Conservation (phyloP, 2,888 invertebrate genomes). For the Frankliniella intonsa region DNA sequence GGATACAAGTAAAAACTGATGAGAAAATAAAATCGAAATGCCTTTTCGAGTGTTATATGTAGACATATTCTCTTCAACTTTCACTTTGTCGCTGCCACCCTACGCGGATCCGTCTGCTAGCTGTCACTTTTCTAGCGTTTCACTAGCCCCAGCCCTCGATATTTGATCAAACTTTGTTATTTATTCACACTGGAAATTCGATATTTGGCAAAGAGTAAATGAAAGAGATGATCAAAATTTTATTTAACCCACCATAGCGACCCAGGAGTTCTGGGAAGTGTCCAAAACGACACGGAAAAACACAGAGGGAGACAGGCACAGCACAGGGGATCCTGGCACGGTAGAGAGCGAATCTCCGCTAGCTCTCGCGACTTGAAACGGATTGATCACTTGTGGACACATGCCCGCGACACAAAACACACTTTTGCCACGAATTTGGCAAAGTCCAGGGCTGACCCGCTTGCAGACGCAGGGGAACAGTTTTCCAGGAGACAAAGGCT, state of each 20-base stretch:
- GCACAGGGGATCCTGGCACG: neutral
- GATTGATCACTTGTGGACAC: neutral
- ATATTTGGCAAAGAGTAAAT: no score
- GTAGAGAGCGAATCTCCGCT: neutral
- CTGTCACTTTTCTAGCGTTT: neutral
- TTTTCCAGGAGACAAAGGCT: neutral
- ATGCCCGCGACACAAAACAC: neutral
- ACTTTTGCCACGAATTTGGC: slow-evolving; percentile 10
- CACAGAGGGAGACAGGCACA: neutral
- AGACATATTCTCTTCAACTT: neutral
- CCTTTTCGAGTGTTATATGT: neutral
- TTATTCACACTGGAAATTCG: no score
- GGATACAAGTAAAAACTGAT: no score
- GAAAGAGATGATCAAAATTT: no score
- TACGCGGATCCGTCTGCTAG: neutral
- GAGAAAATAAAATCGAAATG: no score
- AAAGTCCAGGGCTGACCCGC: neutral
- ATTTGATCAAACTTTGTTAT: no score
- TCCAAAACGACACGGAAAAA: neutral
- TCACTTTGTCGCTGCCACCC: neutral
- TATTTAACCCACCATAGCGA: neutral
- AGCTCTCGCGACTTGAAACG: neutral
- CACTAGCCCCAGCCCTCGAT: neutral
- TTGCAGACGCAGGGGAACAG: neutral
- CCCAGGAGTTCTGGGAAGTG: neutral